Evolutionary conservation across 1,140 invertebrate species (phyloP), one percentile per base, ranked within the genome.

Genomic region (Apis laboriosa): DNA sequence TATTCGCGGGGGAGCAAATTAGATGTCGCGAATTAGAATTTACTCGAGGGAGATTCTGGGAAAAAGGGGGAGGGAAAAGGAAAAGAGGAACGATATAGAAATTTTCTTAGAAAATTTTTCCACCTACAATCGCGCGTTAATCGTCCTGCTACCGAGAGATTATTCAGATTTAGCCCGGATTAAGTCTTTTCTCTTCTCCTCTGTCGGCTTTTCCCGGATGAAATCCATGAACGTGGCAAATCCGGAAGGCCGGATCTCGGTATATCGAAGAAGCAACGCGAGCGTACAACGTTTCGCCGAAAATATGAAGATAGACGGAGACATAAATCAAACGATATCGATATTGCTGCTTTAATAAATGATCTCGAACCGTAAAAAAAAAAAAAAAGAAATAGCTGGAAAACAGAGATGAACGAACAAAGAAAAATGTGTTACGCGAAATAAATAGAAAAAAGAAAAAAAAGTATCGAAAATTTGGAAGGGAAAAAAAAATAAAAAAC

Each of bases 271-370:
- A 24, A 24, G 12, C 60, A 34, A 12, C 64, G 74, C 17, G 63
- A 60, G 55, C 55, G 53, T 75, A 51, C 12, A 55, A 7, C 43
- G 34, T 68, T 24, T n/a, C 15, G 51, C 9, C 9, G n/a, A 21
- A 82, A 70, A 56, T 63, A 71, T 19, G 70, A 56, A 55, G 66
- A 66, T 24, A 21, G 58, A 34, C 58, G 21, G 24, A 67, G 28
- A 56, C 53, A 55, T 82, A 82, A 82, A 82, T 82, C 80, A 82
- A 77, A 61, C 56, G 74, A 43, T 64, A 53, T 77, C 80, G 55
- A 82, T 82, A 77, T 77, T 61, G 74, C 60, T 51, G 64, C 55
- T 61, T 82, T 82, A 77, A 82, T 77, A 82, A 82, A 82, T 55
- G 80, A 77, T 28, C 55, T 19, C 43, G 13, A 21, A 13, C 0